Base-by-base conservation (phyloP, 2,113 vertebrate species). In the Eublepharis macularius region DNA sequence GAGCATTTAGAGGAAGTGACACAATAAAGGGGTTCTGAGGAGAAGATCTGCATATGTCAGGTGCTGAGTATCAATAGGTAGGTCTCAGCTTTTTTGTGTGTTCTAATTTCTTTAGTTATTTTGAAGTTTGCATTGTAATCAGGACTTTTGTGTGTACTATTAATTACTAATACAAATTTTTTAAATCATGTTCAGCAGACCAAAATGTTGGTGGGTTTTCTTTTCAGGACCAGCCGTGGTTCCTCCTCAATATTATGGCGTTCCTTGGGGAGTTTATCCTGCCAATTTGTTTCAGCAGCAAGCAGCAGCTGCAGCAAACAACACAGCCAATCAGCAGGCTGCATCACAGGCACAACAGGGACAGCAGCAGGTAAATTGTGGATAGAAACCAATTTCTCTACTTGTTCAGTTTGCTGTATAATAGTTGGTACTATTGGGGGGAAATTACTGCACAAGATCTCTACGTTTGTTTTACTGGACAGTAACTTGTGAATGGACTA, bases 231-330 rank as follows among this genome's bases (percentile, higher is more conserved):
- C 98, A 54, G 96, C 98, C 82, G 98, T 99, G 91, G 98, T 99
- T 93, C 98, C 98, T 0, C 98, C 98, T 88, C 98, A 99, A 94
- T 99, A 99, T 97, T 99, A 99, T 0, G 98, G 98, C 4, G 98
- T 99, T 90, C 98, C 98, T 0, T 99, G 98, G 98, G 98, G 98
- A 5, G 98, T 99, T 85, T 99, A 99, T 96, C 98, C 98, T 83
- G 98, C 98, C 92, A 99, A 98, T 94, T 97, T 99, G 93, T 99
- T 99, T 95, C 98, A 99, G 92, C 98, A 99, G 84, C 98, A 98
- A 96, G 97, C 98, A 85, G 97, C 97, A 68, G 96, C 84, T 32
- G 77, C 97, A 51, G 97, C 97, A 80, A 97, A 96, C 91, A 97
- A 96, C 81, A 96, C 97, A 86, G 95, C 96, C 92, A 98, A 96